Percentiles rank a stretch among this genome's conserved stretches.
Evolutionary conservation across 2,797 vertebrate genomes (phyloP).

Genomic region (Taenioides sp.): DNA sequence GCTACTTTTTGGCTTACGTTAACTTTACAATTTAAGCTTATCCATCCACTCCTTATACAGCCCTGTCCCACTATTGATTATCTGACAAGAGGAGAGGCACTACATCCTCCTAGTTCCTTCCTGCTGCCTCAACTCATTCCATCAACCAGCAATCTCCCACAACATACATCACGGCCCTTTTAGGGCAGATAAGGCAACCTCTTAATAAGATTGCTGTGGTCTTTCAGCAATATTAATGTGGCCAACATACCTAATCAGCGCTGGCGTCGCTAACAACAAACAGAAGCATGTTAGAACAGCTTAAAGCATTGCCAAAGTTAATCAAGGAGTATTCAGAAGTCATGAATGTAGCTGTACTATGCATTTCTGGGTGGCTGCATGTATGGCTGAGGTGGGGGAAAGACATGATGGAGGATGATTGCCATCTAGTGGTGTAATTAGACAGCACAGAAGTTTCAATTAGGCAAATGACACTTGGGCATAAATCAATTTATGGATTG

Average conservation of each 20-base stretch:
- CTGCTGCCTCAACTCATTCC: slow-evolving; percentile 70
- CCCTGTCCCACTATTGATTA: slow-evolving; percentile 73
- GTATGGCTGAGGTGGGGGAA: slow-evolving; percentile 19
- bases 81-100: slow-evolving; percentile 72
- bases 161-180: slow-evolving; percentile 62
- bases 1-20: slow-evolving; percentile 50
- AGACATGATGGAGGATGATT: slow-evolving; percentile 48
- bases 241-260: slow-evolving; percentile 47
- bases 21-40: slow-evolving; percentile 43
- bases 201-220: slow-evolving; percentile 64
- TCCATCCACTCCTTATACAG: slow-evolving; percentile 62
- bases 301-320: slow-evolving; percentile 18
- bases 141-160: slow-evolving; percentile 59
- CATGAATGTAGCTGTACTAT: slow-evolving; percentile 27
- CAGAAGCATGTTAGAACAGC: slow-evolving; percentile 21
- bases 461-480: slow-evolving; percentile 36
- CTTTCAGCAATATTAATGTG: slow-evolving; percentile 51
- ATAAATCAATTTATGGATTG: background rate
- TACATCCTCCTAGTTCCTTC: slow-evolving; percentile 72
- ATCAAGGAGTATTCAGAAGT: slow-evolving; percentile 28
- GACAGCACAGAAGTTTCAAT: slow-evolving; percentile 22
- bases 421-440: slow-evolving; percentile 68
- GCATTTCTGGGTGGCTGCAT: slow-evolving; percentile 16
- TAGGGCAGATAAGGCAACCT: slow-evolving; percentile 62
- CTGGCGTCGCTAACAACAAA: slow-evolving; percentile 30